phyloP scores from a whole-genome alignment of 2,888 invertebrate species.

The Heliconius hortense region DNA sequence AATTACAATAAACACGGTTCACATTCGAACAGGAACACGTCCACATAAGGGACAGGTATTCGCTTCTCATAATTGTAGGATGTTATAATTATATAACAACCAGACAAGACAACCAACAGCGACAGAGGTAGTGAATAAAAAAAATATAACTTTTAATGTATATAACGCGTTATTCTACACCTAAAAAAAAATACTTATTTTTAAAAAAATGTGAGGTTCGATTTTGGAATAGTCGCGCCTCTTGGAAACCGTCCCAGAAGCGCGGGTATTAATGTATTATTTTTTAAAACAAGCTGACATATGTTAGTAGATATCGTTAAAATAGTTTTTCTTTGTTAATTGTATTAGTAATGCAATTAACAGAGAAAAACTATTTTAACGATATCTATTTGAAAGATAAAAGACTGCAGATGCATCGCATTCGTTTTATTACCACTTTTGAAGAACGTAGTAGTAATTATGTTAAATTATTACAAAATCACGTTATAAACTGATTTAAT shows the following conservation, averaged over 20 bases:
- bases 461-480: constrained; percentile 30
- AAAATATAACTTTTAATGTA: neutral
- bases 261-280: neutral
- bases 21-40: constrained; percentile 67
- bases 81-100: constrained; percentile 67
- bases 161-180: neutral
- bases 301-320: neutral
- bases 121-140: constrained; percentile 4
- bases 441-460: constrained; percentile 32
- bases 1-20: constrained; percentile 76
- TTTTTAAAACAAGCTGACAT: neutral
- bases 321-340: constrained; percentile 1
- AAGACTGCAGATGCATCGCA: neutral
- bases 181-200: too few species aligned
- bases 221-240: too few species aligned
- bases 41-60: constrained; percentile 53
- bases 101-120: constrained; percentile 45
- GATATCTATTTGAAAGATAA: too few species aligned
- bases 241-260: too few species aligned
- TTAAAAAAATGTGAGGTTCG: too few species aligned
- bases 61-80: constrained; percentile 48
- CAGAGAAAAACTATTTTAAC: too few species aligned
- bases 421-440: constrained; percentile 33
- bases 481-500: constrained; percentile 20
- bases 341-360: too few species aligned